Evolutionary conservation across 1,140 invertebrate genomes (phyloP), one percentile per base, ranked within the genome.

Genomic region (Bradynema listronoti): DNA sequence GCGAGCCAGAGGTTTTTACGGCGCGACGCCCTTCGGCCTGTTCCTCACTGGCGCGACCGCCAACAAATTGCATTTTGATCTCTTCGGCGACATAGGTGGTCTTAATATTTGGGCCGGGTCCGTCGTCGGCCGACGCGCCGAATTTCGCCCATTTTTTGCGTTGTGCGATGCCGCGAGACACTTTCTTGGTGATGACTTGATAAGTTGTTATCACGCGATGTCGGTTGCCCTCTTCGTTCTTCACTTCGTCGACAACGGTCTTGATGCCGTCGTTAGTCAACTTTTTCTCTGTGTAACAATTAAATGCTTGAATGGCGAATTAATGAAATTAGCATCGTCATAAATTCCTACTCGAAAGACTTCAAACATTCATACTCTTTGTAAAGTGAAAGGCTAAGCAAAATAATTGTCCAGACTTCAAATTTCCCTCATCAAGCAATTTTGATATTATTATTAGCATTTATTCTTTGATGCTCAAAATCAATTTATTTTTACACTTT

Each of bases 11-110:
- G 19, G 63, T 72, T 29, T 66, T 74, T 25, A 64, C 68, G 22
- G 63, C 66, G n/a, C 70, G 69, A 14, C 56, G 58, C 16, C 71
- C 72, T 1, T 65, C 50, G 24, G 66, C 61, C 50, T 75, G 66
- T 19, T 11, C 11, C 27, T 73, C 64, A 16, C 73, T 72, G 19
- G 56, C 46, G n/a, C 65, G 65, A 49, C 61, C 75, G 22, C 56
- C 54, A 4, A 82, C 73, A 75, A 83, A 85, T 68, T 84, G 90
- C 88, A 99, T 92, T 65, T 86, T 87, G 5, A 97, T 88, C 81
- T 96, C 92, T 84, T 98, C 94, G 61, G 87, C 86, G 1, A 90
- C 87, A 73, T 92, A 87, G 2, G 94, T 98, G 0, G 91, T 97
- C 0, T 90, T 86, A 25, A 92, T 52, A 19, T 71, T 51, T 14